Base-by-base conservation (phyloP, 2,113 vertebrate genomes). In the Oenanthe melanoleuca region DNA sequence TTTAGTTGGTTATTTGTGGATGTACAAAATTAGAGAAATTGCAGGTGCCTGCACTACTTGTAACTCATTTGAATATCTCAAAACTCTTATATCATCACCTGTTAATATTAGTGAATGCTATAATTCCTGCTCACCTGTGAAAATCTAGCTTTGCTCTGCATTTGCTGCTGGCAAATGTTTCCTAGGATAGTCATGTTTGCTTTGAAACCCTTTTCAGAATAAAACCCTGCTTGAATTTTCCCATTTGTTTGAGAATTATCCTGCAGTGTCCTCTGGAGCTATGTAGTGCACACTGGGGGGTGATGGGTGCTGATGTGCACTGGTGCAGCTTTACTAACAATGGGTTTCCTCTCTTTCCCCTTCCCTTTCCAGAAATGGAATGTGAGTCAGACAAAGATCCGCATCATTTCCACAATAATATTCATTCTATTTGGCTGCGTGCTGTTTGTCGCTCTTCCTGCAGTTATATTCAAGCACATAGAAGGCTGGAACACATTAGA, bases 371-470 rank as follows among this genome's bases (percentile, higher is more conserved):
- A 99, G 99, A 99, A 99, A 94, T 99, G 99, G 99, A 99, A 99
- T 64, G 99, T 99, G 84, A 99, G 99, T 97, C 99, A 99, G 97
- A 99, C 99, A 60, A 99, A 99, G 98, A 99, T 99, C 86, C 99
- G 99, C 7, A 99, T 99, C 91, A 98, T 99, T 98, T 99, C 99
- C 83, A 99, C 99, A 26, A 98, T 99, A 97, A 98, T 99, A 97
- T 99, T 99, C 97, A 99, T 99, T 90, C 98, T 99, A 14, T 99
- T 99, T 29, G 99, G 99, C 79, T 99, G 99, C 56, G 98, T 99
- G 73, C 98, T 99, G 89, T 99, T 99, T 50, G 99, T 99, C 93
- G 98, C 99, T 47, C 98, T 99, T 93, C 99, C 99, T 3, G 99
- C 98, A 1, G 93, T 99, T 96, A 99, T 99, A 96, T 99, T 99